Percentiles rank a stretch among this genome's conserved stretches.
phyloP scores from a whole-genome alignment of 64 coral and sea anemone species.

The Pocillopora damicornis region DNA sequence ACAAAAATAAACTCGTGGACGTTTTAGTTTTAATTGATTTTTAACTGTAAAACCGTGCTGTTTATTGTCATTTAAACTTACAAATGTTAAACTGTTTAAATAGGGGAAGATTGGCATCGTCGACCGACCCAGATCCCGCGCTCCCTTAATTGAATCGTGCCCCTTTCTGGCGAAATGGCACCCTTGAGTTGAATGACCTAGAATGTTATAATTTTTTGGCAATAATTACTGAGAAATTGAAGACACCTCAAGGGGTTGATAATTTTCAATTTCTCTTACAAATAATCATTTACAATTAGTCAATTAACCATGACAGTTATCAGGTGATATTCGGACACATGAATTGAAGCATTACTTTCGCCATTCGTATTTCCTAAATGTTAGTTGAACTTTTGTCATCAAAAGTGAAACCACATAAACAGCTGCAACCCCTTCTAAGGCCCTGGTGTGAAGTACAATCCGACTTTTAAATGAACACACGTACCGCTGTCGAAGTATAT shows the following conservation, averaged over 20 bases:
- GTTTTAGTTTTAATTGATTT: not conserved
- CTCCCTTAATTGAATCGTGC: not conserved
- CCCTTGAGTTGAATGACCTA: too few species aligned
- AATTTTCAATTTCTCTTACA: not conserved
- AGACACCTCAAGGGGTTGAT: not conserved
- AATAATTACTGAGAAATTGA: not conserved
- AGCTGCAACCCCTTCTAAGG: not conserved
- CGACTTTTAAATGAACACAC: not conserved
- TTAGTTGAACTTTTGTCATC: not conserved
- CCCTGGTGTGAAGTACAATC: not conserved
- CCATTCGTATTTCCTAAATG: not conserved
- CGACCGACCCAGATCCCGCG: not conserved
- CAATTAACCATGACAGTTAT: not conserved
- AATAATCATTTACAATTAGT: not conserved
- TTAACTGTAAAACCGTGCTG: not conserved
- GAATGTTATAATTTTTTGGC: not conserved
- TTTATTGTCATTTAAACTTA: not conserved
- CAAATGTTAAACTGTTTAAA: not conserved
- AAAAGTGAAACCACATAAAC: not conserved
- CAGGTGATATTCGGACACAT: not conserved
- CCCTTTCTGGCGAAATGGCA: too few species aligned
- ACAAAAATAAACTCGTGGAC: not conserved
- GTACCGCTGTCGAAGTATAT: not conserved
- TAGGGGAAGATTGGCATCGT: not conserved
- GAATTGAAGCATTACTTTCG: not conserved